phyloP scores from a whole-genome alignment of 1,140 invertebrate species.

The Diachasmimorpha longicaudata region DNA sequence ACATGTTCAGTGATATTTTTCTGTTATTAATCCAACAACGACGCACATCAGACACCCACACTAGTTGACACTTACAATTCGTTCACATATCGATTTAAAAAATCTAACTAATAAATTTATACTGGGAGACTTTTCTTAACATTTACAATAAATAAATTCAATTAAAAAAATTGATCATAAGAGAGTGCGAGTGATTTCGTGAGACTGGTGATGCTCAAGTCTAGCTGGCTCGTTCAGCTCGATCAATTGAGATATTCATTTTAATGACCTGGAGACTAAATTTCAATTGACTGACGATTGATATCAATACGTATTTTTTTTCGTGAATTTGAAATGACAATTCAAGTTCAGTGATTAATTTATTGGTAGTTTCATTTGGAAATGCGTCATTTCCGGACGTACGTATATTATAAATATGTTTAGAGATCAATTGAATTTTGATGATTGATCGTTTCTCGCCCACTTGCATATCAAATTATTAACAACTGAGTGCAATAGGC shows the following conservation, averaged over 20 bases:
- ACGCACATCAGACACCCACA: too few species aligned
- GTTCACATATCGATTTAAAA: too few species aligned
- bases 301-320: neutral
- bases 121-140: too few species aligned
- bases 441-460: neutral
- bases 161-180: neutral
- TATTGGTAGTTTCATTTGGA: neutral
- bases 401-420: conserved; percentile 16
- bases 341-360: conserved; percentile 4
- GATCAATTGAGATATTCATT: neutral
- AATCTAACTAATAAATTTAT: too few species aligned
- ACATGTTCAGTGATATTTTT: too few species aligned
- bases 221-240: neutral
- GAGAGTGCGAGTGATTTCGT: neutral
- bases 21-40: too few species aligned
- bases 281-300: neutral
- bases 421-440: conserved; percentile 16
- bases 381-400: neutral
- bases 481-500: neutral
- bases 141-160: too few species aligned
- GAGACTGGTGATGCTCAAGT: neutral
- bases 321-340: neutral
- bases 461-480: neutral
- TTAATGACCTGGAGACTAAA: neutral
- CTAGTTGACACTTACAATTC: too few species aligned